Base-by-base conservation (phyloP, 1,140 invertebrate genomes). In the Branchinecta lynchi region DNA sequence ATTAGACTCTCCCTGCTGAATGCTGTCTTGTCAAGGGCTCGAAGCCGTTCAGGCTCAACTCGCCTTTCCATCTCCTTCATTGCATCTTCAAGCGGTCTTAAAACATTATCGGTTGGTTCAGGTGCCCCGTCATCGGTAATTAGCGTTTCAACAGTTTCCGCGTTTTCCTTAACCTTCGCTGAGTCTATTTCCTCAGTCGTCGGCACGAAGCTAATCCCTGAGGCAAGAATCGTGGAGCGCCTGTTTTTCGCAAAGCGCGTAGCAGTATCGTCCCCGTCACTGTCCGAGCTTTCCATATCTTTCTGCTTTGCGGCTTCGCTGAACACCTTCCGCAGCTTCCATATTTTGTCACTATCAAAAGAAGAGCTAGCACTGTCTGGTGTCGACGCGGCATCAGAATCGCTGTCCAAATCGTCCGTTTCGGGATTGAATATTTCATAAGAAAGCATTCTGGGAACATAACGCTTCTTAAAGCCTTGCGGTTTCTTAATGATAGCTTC, bases 361-460 rank as follows among this genome's bases (percentile, higher is more conserved):
- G 17, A 3, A 6, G 51, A 1, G 17, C 51, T 60, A 12, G 51
- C 51, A 60, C 51, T 60, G 17, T 60, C 51, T 15, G 43, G 65
- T 12, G 44, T 21, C 32, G 12, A 69, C 67, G 46, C 89, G 85
- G 20, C 89, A 89, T 72, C 88, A 89, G 0, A 91, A 76, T 93
- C 90, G 74, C 89, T 92, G 75, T 93, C 91, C 77, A 91, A 83
- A 74, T 93, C 91, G 76, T 93, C 91, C 8, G 87, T 91, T 75
- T 91, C 90, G 1, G 90, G 91, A 79, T 93, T 93, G 74, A 92
- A 93, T 7, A 93, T 78, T 76, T 93, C 91, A 68, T 92, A 77
- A 3, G 88, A 88, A 69, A 91, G 80, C 12, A 91, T 76, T 69
- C 87, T 85, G 0, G 88, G 88, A 45, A 87, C 80, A 44, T 74